Base-by-base conservation (phyloP, 1,140 invertebrate species). In the Palaemon carinicauda region DNA sequence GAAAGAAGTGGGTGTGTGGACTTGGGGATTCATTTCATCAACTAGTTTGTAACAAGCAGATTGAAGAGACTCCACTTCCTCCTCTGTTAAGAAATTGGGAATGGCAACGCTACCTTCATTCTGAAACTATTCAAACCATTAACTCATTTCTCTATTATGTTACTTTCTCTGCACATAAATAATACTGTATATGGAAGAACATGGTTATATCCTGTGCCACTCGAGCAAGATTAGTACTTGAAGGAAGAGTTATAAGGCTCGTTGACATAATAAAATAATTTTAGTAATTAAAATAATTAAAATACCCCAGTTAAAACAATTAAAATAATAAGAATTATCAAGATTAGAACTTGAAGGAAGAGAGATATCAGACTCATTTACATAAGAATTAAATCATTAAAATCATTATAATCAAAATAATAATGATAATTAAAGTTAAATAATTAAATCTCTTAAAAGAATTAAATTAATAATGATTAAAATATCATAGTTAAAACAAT, bases 21-120 rank as follows among this genome's bases (percentile, higher is more conserved):
- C 92, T 78, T 94, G 92, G 15, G 94, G 93, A 33, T 96, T 94
- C 87, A 97, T 93, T 85, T 95, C 93, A 73, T 94, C 92, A 0
- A 96, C 94, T n/a, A 98, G 92, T 24, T 95, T 92, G 50, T 93
- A 90, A 5, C 95, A 96, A 17, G 95, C 95, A 56, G 92, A 90
- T 89, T 94, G 93, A 12, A 99, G 90, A 86, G 95, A 93, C 9
- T 95, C 93, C 2, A 96, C 94, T 92, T 99, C 96, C 19, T 95
- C 93, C 0, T 93, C 91, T 1, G 92, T 93, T 0, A 98, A 92
- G 90, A 98, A 98, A 90, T 95, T 94, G 80, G 97, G 95, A 82
- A 99, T 91, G 1, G 98, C 93, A 19, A 95, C 93, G 90, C 94
- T 98, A 15, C 98, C 98, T 92, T 98, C 94, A 89, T 94, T 92